Evolutionary conservation across 2,113 vertebrate genomes (phyloP), one percentile per base, ranked within the genome.

Genomic region (Himantopus leucocephalus): DNA sequence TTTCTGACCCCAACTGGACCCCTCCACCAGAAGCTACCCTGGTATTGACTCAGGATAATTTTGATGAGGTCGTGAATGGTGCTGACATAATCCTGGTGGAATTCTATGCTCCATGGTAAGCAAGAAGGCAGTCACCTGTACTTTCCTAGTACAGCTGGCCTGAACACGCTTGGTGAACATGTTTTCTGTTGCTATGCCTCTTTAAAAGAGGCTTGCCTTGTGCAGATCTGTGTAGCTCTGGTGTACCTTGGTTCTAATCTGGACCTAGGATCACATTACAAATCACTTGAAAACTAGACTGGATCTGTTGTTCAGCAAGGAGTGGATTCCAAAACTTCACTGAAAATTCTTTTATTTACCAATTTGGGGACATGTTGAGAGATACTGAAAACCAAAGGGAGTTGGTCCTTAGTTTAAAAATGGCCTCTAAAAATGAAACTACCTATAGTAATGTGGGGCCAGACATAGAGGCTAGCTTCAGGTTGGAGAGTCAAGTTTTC

Each of bases 41-140:
- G 43, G 98, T 99, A n/a, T 97, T 99, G 92, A 99, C 99, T 14
- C 98, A 98, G 59, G 99, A 99, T 70, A 99, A 99, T 96, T 99
- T 99, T 91, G 99, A 99, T 0, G 98, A 99, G 1, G 97, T 98
- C 0, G 99, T 99, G 50, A 98, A 99, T 34, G 94, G 97, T 4
- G 99, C 99, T 21, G 99, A 99, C 92, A 99, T 99, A 94, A 99
- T 99, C 92, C 98, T 99, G 88, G 99, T 99, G 95, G 99, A 99
- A 97, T 99, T 99, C 89, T 99, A 99, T n/a, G 99, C 99, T 66
- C 99, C 99, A 3, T 99, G 99, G 99, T 99, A 97, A 98, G 98
- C 68, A 50, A n/a, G 45, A 76, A 60, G 29, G 9, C 63, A 34
- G 9, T 30, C 32, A 27, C 8, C 2, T 84, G 12, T 50, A 9